phyloP scores from a whole-genome alignment of 2,797 vertebrate genomes.

The Girardinus metallicus region DNA sequence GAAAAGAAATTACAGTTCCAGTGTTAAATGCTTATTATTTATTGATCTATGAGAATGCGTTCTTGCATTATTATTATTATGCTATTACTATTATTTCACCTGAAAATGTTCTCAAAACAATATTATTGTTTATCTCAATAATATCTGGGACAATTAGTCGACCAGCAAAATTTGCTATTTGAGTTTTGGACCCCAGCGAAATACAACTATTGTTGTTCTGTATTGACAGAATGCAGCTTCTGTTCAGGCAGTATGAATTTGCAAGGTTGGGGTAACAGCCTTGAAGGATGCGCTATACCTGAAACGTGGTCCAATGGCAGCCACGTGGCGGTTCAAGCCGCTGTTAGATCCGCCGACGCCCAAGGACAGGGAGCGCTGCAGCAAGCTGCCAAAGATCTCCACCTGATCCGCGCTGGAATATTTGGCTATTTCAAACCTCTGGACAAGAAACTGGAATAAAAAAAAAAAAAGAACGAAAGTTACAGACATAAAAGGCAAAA shows the following conservation, averaged over 20 bases:
- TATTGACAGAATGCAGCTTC: not conserved
- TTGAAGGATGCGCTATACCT: slow-evolving; percentile 76
- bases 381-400: slow-evolving; percentile 93
- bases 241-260: not conserved
- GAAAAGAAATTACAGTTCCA: too few species aligned
- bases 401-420: slow-evolving; percentile 98
- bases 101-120: too few species aligned
- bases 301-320: slow-evolving; percentile 94
- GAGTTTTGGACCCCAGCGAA: not conserved
- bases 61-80: too few species aligned
- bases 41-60: too few species aligned
- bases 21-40: too few species aligned
- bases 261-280: not conserved
- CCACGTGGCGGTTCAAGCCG: slow-evolving; percentile 93
- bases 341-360: slow-evolving; percentile 89
- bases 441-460: slow-evolving; percentile 88
- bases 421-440: slow-evolving; percentile 97
- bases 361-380: slow-evolving; percentile 92
- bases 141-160: too few species aligned
- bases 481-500: not conserved
- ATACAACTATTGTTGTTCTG: not conserved
- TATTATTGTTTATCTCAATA: too few species aligned
- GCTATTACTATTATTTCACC: too few species aligned
- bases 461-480: not conserved
- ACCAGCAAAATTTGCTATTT: too few species aligned